phyloP scores from a whole-genome alignment of 2,888 invertebrate species.

The Tenthredo amoena region DNA sequence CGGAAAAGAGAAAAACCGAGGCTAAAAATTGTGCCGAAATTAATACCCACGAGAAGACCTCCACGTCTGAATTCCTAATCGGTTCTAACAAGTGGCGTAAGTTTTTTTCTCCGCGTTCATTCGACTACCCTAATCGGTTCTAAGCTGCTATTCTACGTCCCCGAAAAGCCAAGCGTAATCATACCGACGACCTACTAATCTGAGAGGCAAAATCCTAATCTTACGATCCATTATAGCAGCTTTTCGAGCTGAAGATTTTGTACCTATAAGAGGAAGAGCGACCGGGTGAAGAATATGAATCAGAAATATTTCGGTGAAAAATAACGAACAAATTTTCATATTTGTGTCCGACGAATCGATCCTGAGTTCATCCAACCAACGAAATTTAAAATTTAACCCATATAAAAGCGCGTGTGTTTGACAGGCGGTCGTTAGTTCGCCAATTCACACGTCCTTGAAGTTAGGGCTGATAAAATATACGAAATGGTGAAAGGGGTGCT shows the following conservation, averaged over 20 bases:
- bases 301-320: no score
- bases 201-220: conserved; percentile 21
- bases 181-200: conserved; percentile 27
- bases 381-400: not conserved
- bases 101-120: not conserved
- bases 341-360: no score
- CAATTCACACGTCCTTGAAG: not conserved
- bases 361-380: no score
- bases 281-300: not conserved
- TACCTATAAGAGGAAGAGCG: not conserved
- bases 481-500: not conserved
- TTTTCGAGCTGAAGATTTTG: conserved; percentile 21
- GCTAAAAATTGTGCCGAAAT: not conserved
- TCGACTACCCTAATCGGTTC: conserved; percentile 23
- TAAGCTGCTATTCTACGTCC: not conserved
- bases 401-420: not conserved
- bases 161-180: conserved; percentile 17
- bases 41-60: not conserved
- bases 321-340: no score
- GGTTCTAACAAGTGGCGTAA: not conserved
- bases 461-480: not conserved
- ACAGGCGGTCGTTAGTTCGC: conserved; percentile 2
- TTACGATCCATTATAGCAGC: conserved; percentile 40
- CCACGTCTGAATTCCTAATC: not conserved
- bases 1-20: not conserved